Evolutionary conservation across 2,113 vertebrate species (phyloP).

Genomic region (Furnarius figulus): DNA sequence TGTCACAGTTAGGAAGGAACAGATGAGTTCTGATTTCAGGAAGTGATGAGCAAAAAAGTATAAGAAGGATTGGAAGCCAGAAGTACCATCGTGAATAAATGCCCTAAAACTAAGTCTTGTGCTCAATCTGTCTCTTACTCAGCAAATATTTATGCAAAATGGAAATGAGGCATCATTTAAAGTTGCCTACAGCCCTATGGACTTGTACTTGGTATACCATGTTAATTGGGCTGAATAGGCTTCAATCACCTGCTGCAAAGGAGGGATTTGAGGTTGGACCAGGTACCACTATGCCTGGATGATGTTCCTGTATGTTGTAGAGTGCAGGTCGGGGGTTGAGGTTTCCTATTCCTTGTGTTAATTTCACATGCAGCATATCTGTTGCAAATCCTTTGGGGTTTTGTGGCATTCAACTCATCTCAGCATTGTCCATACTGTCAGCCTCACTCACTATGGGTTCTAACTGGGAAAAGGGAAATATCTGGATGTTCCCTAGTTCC

Average conservation of each 20-base stretch:
- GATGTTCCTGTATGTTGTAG: neutral
- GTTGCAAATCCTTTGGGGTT: neutral
- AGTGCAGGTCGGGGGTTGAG: neutral
- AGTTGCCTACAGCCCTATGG: neutral
- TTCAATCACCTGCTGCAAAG: neutral
- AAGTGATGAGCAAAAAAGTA: neutral
- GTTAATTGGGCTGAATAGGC: neutral
- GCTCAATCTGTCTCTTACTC: neutral
- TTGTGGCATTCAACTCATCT: neutral
- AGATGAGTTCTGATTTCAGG: neutral
- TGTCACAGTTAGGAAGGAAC: neutral
- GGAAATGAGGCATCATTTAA: neutral
- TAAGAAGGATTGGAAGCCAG: neutral
- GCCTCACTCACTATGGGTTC: neutral
- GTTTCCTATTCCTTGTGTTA: neutral
- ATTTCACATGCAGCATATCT: neutral
- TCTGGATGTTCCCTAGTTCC: neutral
- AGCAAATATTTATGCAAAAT: neutral
- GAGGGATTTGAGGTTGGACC: neutral
- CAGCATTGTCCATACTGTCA: neutral
- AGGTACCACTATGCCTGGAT: fast-evolving
- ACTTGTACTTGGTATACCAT: neutral
- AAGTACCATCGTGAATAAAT: neutral
- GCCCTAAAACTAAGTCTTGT: neutral
- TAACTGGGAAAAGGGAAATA: neutral